Evolutionary conservation across 1,140 invertebrate species (phyloP), one percentile per base, ranked within the genome.

Genomic region (Lepidurus arcticus): DNA sequence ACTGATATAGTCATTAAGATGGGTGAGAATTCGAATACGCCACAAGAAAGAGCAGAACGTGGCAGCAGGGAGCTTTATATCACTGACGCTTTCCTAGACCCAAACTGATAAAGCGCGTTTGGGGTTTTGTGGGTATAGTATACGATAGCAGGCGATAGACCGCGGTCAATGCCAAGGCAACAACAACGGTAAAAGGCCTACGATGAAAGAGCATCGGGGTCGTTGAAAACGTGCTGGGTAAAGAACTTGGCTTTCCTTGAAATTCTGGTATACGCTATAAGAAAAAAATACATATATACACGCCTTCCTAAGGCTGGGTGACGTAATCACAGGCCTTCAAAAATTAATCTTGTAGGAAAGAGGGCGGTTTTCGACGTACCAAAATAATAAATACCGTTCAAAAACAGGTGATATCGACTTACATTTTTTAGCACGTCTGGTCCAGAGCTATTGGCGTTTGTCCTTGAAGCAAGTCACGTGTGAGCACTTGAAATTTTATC

Each of bases 81-180:
- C 53, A 65, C 21, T 65, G 21, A 65, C 53, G 16, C 16, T 65
- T 65, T 65, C 53, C 53, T 21, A 65, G 21, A 65, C 45, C 34
- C 45, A 47, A 47, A 16, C n/a, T 65, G 53, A 65, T 65, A 65
- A 65, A 65, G 53, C 16, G 53, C 53, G 16, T 65, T 21, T 65
- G 53, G 34, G 34, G 53, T 65, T 65, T 65, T 65, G 53, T 65
- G 53, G 53, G 53, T 65, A 16, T 13, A 13, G 53, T 65, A 65
- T 65, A 65, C 53, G 53, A 65, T 65, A 65, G 53, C 53, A 65
- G 53, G 53, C 53, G 53, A 65, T 65, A 65, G 53, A 65, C 53
- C 53, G 53, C 53, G 53, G 53, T 65, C 53, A 65, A 65, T 65
- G 53, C 53, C 53, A 65, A 65, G 53, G 53, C 53, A 65, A 65